These are phyloP conservation scores for Drosophila nr. medialis DNA, from an alignment of 2,888 invertebrate species.

Conservation along the genomic window DNA sequence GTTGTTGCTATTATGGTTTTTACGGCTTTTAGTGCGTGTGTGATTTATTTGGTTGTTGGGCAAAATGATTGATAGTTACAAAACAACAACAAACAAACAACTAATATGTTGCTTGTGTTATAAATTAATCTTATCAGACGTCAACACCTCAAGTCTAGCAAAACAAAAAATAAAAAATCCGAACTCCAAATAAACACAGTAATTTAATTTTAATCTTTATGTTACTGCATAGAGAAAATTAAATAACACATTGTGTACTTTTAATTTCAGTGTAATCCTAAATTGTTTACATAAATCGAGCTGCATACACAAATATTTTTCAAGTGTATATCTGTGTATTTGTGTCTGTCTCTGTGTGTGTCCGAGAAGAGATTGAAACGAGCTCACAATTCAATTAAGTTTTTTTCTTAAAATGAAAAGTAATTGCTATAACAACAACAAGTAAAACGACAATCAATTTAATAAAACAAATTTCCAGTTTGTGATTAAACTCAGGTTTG, in stretches of 20 bases:
- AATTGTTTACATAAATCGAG: slow-evolving; percentile 48
- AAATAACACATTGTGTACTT: slow-evolving; percentile 37
- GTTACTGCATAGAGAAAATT: slow-evolving; percentile 22
- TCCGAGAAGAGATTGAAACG: slow-evolving; percentile 13
- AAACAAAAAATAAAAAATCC: slow-evolving; percentile 15
- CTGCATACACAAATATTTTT: slow-evolving; percentile 9
- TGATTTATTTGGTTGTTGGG: slow-evolving; percentile 66
- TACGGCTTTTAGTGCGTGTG: slow-evolving; percentile 29
- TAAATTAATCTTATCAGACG: slow-evolving; percentile 68
- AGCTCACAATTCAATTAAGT: slow-evolving; percentile 43
- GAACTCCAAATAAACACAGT: slow-evolving; percentile 35
- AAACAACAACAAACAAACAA: slow-evolving; percentile 40
- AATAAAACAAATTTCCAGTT: slow-evolving; percentile 44
- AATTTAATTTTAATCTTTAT: slow-evolving; percentile 67
- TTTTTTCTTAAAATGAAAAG: slow-evolving; percentile 18
- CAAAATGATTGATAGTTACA: slow-evolving; percentile 63
- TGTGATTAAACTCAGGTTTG: slow-evolving; percentile 57
- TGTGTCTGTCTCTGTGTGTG: slow-evolving; percentile 15
- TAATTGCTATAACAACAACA: slow-evolving; percentile 40
- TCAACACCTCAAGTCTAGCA: slow-evolving; percentile 53
- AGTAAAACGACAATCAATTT: slow-evolving; percentile 20
- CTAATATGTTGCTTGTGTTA: slow-evolving; percentile 37
- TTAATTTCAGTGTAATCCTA: slow-evolving; percentile 46
- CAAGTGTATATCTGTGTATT: slow-evolving; percentile 7
- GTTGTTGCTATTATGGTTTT: slow-evolving; percentile 30